Evolutionary conservation across 2,113 vertebrate genomes (phyloP), one percentile per base, ranked within the genome.

Genomic region (Gasterosteus nipponicus): DNA sequence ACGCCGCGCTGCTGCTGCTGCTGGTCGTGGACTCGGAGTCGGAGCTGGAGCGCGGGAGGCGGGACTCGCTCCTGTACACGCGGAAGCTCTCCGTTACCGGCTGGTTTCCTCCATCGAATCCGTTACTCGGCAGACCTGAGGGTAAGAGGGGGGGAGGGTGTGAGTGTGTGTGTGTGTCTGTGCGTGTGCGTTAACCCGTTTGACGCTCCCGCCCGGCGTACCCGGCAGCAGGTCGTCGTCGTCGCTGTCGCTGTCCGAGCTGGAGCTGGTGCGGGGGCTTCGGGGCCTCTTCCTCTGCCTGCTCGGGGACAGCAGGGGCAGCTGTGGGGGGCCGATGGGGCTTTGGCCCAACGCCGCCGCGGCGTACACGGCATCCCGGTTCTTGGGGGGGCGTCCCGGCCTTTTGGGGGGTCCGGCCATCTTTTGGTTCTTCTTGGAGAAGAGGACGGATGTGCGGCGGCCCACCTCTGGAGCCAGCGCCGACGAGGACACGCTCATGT

Each of bases 341-440:
- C 96, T 97, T 90, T 94, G 96, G 0, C 95, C 95, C 0, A 97
- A 94, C 42, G 95, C 95, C 0, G 95, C 91, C 7, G 95, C 83
- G 19, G 92, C 89, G 73, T 98, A 97, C 86, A 93, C 92, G 0
- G 71, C 15, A 64, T 99, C 97, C 5, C 97, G 93, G 90, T 98
- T 98, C 94, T 99, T 99, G 0, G 98, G 97, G 15, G 98, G 97
- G 6, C 98, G 96, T 39, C 98, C 98, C 0, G 96, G 97, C 68
- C 97, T 95, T 92, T 99, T 99, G 29, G 97, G 97, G 47, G 97
- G 97, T 63, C 96, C 97, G 10, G 96, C 94, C 11, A 96, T 96
- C 93, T 98, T 98, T 72, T 95, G 97, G 89, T 98, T 98, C 94
- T 99, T 99, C 93, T 98, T 99, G 83, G 97, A 98, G 93, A 99